Evolutionary conservation across 1,140 invertebrate genomes (phyloP).

Genomic region (Musca vetustissima): DNA sequence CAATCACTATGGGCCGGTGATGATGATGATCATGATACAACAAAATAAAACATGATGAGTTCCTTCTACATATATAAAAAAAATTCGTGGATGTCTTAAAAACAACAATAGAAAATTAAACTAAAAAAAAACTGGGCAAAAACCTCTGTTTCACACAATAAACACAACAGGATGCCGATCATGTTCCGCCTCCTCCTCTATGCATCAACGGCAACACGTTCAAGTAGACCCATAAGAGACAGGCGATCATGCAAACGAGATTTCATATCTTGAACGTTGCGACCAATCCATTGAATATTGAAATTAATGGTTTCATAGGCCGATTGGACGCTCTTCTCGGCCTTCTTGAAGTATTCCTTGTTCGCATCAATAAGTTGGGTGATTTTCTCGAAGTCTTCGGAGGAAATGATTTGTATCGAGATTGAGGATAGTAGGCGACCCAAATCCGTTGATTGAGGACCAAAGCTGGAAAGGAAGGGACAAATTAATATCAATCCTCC

Average conservation of each 20-base stretch:
- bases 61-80: too few species aligned
- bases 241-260: slow-evolving; percentile 21
- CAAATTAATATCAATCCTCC: not conserved
- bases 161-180: too few species aligned
- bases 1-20: not conserved
- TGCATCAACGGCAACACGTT: not conserved
- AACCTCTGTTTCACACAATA: too few species aligned
- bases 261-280: slow-evolving; percentile 43
- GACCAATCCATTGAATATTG: slow-evolving; percentile 59
- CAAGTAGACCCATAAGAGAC: not conserved
- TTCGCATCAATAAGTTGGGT: slow-evolving; percentile 54
- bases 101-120: too few species aligned
- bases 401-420: slow-evolving; percentile 55
- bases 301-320: slow-evolving; percentile 58
- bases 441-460: slow-evolving; percentile 53
- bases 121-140: too few species aligned
- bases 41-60: too few species aligned
- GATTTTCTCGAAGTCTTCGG: slow-evolving; percentile 56
- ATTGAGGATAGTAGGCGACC: slow-evolving; percentile 54
- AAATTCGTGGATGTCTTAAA: too few species aligned
- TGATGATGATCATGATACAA: not conserved
- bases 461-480: slow-evolving; percentile 51
- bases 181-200: not conserved
- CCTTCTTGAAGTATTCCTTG: slow-evolving; percentile 51
- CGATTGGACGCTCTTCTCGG: slow-evolving; percentile 57